phyloP scores from a whole-genome alignment of 2,113 vertebrate species.

The Cyrtonyx montezumae region DNA sequence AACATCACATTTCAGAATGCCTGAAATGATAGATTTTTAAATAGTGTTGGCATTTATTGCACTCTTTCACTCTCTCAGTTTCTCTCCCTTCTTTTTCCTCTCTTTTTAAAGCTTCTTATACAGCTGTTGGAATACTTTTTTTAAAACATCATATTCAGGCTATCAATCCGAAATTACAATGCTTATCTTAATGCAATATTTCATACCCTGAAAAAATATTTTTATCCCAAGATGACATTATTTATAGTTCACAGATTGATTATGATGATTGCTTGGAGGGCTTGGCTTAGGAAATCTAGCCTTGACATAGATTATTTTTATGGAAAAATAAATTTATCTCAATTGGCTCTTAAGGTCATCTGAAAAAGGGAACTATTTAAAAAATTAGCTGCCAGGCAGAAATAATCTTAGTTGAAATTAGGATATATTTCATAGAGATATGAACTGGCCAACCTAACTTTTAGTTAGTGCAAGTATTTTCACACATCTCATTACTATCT shows the following conservation, averaged over 20 bases:
- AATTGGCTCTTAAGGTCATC: slow-evolving; percentile 55
- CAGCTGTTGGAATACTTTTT: slow-evolving; percentile 1
- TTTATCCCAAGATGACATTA: slow-evolving; percentile 45
- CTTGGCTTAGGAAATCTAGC: slow-evolving; percentile 40
- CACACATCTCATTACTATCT: neutral
- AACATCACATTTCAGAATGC: neutral
- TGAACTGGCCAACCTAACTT: slow-evolving; percentile 27
- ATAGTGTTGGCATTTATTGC: neutral
- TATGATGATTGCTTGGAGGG: slow-evolving; percentile 17
- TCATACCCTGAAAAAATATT: slow-evolving; percentile 4
- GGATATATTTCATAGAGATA: slow-evolving; percentile 20
- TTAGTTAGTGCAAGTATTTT: neutral
- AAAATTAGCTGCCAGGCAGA: slow-evolving; percentile 60
- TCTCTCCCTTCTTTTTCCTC: neutral
- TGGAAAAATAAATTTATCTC: slow-evolving; percentile 63
- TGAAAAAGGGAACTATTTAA: slow-evolving; percentile 50
- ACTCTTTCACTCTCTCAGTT: neutral
- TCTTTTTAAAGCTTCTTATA: neutral
- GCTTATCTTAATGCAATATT: slow-evolving; percentile 50
- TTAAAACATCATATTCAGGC: neutral
- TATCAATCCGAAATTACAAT: slow-evolving; percentile 9
- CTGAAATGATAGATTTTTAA: neutral
- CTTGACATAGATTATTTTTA: slow-evolving; percentile 49
- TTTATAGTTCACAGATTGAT: slow-evolving; percentile 27
- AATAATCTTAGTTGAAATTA: slow-evolving; percentile 36